phyloP scores from a whole-genome alignment of 2,113 vertebrate species.

The Martes martes region DNA sequence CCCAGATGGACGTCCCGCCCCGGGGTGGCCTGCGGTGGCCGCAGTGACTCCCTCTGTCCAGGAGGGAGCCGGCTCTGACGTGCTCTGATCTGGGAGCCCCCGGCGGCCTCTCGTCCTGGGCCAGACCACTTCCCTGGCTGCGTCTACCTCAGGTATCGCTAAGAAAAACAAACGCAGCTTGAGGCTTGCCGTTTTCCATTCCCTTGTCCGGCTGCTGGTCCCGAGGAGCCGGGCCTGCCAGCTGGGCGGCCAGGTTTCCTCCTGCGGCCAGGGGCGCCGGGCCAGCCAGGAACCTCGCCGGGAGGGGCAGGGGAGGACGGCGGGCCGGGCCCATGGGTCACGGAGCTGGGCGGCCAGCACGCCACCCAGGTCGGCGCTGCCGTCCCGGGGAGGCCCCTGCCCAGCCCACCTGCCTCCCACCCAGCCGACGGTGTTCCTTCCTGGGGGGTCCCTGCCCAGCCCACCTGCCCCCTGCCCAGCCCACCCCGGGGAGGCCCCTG shows the following conservation, averaged over 20 bases:
- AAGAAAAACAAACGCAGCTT: slow-evolving; percentile 69
- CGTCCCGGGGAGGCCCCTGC: not conserved
- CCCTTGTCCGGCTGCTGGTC: slow-evolving; percentile 44
- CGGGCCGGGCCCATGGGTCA: not conserved
- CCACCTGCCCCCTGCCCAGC: not conserved
- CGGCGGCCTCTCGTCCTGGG: not conserved
- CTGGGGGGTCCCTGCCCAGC: not conserved
- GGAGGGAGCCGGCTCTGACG: not conserved
- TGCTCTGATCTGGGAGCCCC: slow-evolving; percentile 18
- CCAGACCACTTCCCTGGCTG: slow-evolving; percentile 71
- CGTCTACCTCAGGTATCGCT: slow-evolving; percentile 65
- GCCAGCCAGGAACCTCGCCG: slow-evolving; percentile 38
- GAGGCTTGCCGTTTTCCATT: slow-evolving; percentile 64
- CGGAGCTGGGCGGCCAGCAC: not conserved
- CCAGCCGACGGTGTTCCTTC: not conserved
- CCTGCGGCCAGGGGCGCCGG: slow-evolving; percentile 11
- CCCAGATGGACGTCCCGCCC: not conserved
- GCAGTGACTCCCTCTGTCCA: not conserved
- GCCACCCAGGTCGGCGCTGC: slow-evolving; percentile 35
- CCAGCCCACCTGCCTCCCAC: not conserved
- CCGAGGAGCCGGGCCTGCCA: slow-evolving; percentile 54
- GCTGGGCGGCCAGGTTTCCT: slow-evolving; percentile 68
- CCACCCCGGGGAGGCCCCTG: not conserved
- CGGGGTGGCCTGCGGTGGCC: not conserved
- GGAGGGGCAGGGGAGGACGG: slow-evolving; percentile 17